These are phyloP conservation scores for Acromyrmex heyeri DNA, from an alignment of 1,140 invertebrate genomes.

Conservation along the genomic window DNA sequence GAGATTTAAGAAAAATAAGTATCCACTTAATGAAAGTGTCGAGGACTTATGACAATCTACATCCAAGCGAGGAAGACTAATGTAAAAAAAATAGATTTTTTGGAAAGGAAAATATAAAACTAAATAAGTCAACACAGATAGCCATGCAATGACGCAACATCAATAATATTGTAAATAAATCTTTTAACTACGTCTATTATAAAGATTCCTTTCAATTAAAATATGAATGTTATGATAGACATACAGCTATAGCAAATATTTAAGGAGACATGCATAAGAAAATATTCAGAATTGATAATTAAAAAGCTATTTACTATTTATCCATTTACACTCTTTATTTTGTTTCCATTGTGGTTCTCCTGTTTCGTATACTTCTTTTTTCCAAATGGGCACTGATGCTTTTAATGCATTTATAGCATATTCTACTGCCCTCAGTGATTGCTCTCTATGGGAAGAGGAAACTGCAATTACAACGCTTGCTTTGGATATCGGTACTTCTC, in stretches of 20 bases:
- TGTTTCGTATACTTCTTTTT: constrained; percentile 96
- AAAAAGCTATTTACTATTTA: constrained; percentile 81
- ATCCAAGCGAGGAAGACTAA: not conserved
- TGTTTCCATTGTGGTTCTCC: constrained; percentile 90
- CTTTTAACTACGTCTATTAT: not conserved
- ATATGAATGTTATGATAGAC: constrained; percentile 1
- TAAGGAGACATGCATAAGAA: not conserved
- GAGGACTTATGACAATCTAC: not conserved
- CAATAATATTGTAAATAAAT: not conserved
- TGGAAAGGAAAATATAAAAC: not conserved
- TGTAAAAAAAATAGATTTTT: not conserved
- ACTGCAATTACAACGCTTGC: constrained; percentile 96
- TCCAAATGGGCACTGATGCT: constrained; percentile 97
- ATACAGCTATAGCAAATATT: not conserved
- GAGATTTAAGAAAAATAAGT: constrained; percentile 26
- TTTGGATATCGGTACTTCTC: constrained; percentile 94
- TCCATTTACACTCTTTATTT: constrained; percentile 93
- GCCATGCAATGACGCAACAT: not conserved
- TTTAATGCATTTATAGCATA: constrained; percentile 96
- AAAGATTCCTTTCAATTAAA: not conserved
- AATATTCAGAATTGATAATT: constrained; percentile 10
- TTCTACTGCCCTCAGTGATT: constrained; percentile 93
- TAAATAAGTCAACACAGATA: not conserved
- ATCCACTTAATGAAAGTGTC: not conserved
- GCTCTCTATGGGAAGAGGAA: constrained; percentile 94